Conservation (phyloP, 2,113 vertebrate genomes). For the Clupea harengus region DNA sequence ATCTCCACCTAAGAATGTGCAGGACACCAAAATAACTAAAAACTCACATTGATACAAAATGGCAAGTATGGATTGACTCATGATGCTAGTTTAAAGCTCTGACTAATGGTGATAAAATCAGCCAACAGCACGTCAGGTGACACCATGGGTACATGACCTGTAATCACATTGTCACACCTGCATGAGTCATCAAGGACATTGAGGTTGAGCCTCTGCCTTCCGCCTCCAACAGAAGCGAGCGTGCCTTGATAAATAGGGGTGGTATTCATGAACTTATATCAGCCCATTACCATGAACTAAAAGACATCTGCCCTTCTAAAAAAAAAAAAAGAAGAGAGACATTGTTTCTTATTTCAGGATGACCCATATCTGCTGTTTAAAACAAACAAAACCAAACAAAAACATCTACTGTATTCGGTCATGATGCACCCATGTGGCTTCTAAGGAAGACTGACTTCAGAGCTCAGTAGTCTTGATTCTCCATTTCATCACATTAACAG, state of each 20-base stretch:
- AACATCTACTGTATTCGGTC: not conserved
- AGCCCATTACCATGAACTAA: not conserved
- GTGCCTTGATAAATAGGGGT: not conserved
- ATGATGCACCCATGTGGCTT: not conserved
- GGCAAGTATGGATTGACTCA: not conserved
- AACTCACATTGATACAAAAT: not conserved
- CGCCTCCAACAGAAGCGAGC: not conserved
- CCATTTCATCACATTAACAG: slow-evolving; percentile 4
- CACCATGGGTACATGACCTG: not conserved
- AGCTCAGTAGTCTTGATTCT: not conserved
- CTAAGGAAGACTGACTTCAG: not conserved
- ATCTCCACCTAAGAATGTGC: slow-evolving; percentile 1
- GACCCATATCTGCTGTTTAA: not conserved
- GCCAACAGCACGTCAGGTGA: not conserved
- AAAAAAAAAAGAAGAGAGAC: not conserved
- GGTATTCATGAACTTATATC: not conserved
- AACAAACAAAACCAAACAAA: not conserved
- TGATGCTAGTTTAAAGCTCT: not conserved
- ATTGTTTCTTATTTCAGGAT: not conserved
- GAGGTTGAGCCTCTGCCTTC: not conserved
- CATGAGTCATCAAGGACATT: not conserved
- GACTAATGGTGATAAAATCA: not conserved
- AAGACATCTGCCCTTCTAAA: not conserved
- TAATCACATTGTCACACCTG: not conserved
- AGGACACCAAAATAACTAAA: not conserved